phyloP scores from a whole-genome alignment of 2,888 invertebrate species.

The Epinotia brunnichana region DNA sequence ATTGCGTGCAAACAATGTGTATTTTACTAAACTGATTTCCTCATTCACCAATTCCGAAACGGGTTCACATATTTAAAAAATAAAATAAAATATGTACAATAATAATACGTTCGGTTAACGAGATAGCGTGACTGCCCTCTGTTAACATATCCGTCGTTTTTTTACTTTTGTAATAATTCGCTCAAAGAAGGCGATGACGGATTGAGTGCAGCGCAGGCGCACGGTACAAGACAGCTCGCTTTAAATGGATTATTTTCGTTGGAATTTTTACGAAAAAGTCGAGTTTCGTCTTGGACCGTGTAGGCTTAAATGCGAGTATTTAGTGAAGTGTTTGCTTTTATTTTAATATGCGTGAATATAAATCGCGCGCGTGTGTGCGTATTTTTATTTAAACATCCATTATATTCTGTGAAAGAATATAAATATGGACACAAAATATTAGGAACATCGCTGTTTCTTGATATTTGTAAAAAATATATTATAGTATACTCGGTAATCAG shows the following conservation, averaged over 20 bases:
- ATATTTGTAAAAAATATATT: too few species aligned
- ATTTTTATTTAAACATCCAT: too few species aligned
- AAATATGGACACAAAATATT: too few species aligned
- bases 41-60: slow-evolving; percentile 57
- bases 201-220: slow-evolving; percentile 60
- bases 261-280: slow-evolving; percentile 53
- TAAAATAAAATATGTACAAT: slow-evolving; percentile 80
- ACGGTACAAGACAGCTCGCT: slow-evolving; percentile 55
- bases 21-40: slow-evolving; percentile 68
- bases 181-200: slow-evolving; percentile 64
- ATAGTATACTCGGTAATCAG: too few species aligned
- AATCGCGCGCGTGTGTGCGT: too few species aligned
- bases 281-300: slow-evolving; percentile 27
- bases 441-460: too few species aligned
- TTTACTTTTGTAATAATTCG: slow-evolving; percentile 51
- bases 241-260: slow-evolving; percentile 64
- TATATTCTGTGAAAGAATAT: too few species aligned
- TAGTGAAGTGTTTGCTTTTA: slow-evolving; percentile 12
- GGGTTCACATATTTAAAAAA: slow-evolving; percentile 59
- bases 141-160: slow-evolving; percentile 71
- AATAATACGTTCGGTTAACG: slow-evolving; percentile 78
- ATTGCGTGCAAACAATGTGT: slow-evolving; percentile 72
- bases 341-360: slow-evolving; percentile 13
- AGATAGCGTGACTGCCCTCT: slow-evolving; percentile 79
- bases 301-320: slow-evolving; percentile 35